phyloP scores from a whole-genome alignment of 2,113 vertebrate genomes.

The Eubucco bourcierii region DNA sequence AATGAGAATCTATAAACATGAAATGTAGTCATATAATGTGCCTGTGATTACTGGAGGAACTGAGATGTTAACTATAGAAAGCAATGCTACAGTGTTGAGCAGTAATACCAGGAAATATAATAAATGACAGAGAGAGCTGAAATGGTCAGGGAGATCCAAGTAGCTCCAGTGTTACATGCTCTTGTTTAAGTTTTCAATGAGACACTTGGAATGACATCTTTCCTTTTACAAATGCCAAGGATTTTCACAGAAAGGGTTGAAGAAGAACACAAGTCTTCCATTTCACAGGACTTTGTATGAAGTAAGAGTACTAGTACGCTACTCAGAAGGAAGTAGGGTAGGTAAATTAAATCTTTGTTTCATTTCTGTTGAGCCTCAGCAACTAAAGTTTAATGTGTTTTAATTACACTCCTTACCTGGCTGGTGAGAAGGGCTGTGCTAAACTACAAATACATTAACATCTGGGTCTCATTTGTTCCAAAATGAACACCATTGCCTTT shows the following conservation, averaged over 20 bases:
- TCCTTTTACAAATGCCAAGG: not conserved
- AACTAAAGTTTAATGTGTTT: conserved; percentile 29
- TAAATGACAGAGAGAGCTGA: not conserved
- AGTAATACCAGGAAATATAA: not conserved
- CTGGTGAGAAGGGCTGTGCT: conserved; percentile 5
- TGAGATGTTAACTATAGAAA: not conserved
- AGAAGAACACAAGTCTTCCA: not conserved
- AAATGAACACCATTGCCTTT: conserved; percentile 20
- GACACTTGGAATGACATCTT: not conserved
- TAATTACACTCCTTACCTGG: conserved; percentile 44
- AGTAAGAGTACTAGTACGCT: not conserved
- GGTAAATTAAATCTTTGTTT: conserved; percentile 23
- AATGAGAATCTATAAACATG: not conserved
- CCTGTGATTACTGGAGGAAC: not conserved
- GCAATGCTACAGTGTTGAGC: not conserved
- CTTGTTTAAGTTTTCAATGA: not conserved
- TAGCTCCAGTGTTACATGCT: not conserved
- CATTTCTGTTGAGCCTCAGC: not conserved
- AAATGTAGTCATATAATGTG: not conserved
- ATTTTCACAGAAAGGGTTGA: not conserved
- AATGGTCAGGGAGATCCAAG: not conserved
- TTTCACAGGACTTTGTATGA: not conserved
- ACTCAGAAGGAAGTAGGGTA: not conserved
- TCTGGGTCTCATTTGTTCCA: conserved; percentile 42
- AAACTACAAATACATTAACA: conserved; percentile 28